Percentiles rank a stretch among this genome's conserved stretches.
Conservation (phyloP, 2,113 vertebrate genomes). For the Platysternon megacephalum region DNA sequence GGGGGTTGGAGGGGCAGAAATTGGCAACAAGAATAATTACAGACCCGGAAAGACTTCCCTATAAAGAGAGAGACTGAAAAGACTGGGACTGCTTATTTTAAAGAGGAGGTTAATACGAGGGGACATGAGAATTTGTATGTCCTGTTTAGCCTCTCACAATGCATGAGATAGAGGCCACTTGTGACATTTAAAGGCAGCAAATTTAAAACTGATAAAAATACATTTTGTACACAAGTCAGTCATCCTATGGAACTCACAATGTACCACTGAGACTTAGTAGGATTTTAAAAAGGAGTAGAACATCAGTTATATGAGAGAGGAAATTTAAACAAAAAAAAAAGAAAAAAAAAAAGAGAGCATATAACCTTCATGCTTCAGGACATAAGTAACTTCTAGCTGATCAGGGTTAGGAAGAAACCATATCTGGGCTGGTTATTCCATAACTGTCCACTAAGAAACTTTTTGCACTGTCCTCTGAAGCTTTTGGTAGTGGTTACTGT, state of each 20-base stretch:
- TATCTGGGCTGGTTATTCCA: neutral
- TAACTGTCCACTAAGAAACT: fast-evolving
- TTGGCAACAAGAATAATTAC: neutral
- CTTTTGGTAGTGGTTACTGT: neutral
- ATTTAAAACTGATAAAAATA: neutral
- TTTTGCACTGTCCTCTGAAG: neutral
- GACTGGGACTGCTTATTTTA: neutral
- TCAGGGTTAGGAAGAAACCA: neutral
- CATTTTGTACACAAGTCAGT: neutral
- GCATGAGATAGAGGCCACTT: neutral
- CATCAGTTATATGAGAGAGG: neutral
- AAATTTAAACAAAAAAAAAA: neutral
- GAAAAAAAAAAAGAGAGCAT: too few species aligned
- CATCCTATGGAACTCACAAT: neutral
- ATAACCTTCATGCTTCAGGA: neutral
- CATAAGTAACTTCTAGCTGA: neutral
- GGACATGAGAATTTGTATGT: neutral
- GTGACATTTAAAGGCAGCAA: neutral
- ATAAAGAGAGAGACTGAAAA: neutral
- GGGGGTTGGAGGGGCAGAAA: neutral
- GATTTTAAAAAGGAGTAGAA: neutral
- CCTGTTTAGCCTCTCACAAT: neutral
- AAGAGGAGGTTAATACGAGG: neutral
- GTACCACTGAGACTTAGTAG: neutral
- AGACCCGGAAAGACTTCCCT: neutral